Conservation (phyloP, 2,113 vertebrate genomes). For the Arizona elegans region DNA sequence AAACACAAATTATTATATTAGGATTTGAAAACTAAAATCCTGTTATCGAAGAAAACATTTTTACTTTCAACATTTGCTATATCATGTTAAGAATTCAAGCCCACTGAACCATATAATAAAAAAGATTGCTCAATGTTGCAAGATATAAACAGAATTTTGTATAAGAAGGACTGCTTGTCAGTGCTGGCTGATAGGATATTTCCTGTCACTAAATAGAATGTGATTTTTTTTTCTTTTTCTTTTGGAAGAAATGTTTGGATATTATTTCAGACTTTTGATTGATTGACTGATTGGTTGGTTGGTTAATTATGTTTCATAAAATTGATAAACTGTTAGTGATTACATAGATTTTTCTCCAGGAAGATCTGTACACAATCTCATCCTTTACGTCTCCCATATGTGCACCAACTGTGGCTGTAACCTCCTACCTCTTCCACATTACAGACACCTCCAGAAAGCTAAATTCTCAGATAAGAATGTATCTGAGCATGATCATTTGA, state of each 20-base stretch:
- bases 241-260: neutral
- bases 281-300: neutral
- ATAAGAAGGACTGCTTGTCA: neutral
- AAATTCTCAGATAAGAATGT: neutral
- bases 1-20: neutral
- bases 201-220: neutral
- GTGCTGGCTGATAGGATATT: neutral
- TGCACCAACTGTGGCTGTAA: neutral
- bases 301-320: neutral
- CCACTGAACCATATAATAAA: neutral
- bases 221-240: neutral
- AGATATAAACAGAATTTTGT: neutral
- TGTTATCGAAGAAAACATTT: neutral
- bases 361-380: neutral
- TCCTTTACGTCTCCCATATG: neutral
- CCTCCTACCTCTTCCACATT: neutral
- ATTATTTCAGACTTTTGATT: neutral
- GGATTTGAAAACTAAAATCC: neutral
- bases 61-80: neutral
- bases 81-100: neutral
- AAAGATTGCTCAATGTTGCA: neutral
- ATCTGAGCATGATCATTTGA: neutral
- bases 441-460: neutral
- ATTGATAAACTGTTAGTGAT: neutral
- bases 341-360: neutral